Conservation (phyloP, 2,888 invertebrate genomes). For the Thymelicus acteon region DNA sequence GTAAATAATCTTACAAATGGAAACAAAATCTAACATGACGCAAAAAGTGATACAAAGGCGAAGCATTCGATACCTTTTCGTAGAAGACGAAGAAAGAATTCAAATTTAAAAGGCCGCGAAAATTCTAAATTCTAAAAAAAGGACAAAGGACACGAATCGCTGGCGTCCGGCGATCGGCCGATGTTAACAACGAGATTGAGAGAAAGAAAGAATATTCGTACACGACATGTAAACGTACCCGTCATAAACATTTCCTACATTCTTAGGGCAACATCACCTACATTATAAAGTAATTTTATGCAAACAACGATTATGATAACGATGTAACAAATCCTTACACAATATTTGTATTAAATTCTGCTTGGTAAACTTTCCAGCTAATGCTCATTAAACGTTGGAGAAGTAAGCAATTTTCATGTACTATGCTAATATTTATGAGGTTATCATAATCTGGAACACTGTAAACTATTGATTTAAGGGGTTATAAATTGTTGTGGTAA, state of each 20-base stretch:
- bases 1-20: slow-evolving; percentile 75
- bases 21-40: slow-evolving; percentile 69
- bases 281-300: too few species aligned
- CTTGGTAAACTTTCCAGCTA: not conserved
- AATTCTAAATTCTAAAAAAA: slow-evolving; percentile 69
- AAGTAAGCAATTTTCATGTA: too few species aligned
- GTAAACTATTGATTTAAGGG: too few species aligned
- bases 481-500: too few species aligned
- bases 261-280: not conserved
- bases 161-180: slow-evolving; percentile 55
- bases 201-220: slow-evolving; percentile 43
- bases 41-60: slow-evolving; percentile 84
- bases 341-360: not conserved
- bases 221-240: slow-evolving; percentile 20
- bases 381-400: too few species aligned
- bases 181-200: slow-evolving; percentile 54
- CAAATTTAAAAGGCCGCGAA: slow-evolving; percentile 77
- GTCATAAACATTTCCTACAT: slow-evolving; percentile 22
- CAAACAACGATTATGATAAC: too few species aligned
- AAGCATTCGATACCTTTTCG: slow-evolving; percentile 82
- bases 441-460: too few species aligned
- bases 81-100: slow-evolving; percentile 82
- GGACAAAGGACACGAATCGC: slow-evolving; percentile 64
- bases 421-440: too few species aligned
- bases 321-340: too few species aligned